Base-by-base conservation (phyloP, 2,113 vertebrate species). In the Anhinga rufa region DNA sequence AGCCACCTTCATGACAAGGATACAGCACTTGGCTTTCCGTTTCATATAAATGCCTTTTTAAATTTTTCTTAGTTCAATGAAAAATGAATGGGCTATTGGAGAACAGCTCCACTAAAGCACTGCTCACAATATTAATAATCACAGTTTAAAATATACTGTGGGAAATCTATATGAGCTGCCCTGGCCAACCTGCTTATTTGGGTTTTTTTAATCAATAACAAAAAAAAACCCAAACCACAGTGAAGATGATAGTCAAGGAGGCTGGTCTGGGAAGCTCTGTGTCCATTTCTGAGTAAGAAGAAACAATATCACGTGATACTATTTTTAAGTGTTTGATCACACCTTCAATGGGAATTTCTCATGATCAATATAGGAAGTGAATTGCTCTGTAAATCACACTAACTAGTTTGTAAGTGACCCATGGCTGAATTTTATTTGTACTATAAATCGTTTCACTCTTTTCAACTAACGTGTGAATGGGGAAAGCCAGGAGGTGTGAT, bases 301-400 rank as follows among this genome's bases (percentile, higher is more conserved):
- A 68, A 93, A 70, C n/a, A 78, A 7, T 51, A 84, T 26, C 61
- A 57, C 0, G 0, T 46, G 31, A 26, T 49, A 17, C 2, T 55
- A 8, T 9, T 69, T 2, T 76, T 83, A 82, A 88, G 54, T 65
- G 44, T 87, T 91, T 94, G 78, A 79, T 93, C 91, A 83, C 46
- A 62, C 81, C 42, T 97, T 89, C 74, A 72, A 0, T 52, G 58
- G 64, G 82, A 82, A 89, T 82, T 92, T 83, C 87, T 76, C 7
- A 4, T 77, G 64, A 96, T 97, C 96, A 83, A 95, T 95, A 88
- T 2, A 70, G 84, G 75, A 85, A 92, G 51, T 4, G 7, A 94
- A 96, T 90, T 90, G 89, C 93, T 77, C 89, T 90, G 66, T 96
- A 97, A 97, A 97, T 96, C 96, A 97, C 86, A 29, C 54, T 94